Evolutionary conservation across 1,140 invertebrate genomes (phyloP), one percentile per base, ranked within the genome.

Genomic region (Anastrepha ludens): DNA sequence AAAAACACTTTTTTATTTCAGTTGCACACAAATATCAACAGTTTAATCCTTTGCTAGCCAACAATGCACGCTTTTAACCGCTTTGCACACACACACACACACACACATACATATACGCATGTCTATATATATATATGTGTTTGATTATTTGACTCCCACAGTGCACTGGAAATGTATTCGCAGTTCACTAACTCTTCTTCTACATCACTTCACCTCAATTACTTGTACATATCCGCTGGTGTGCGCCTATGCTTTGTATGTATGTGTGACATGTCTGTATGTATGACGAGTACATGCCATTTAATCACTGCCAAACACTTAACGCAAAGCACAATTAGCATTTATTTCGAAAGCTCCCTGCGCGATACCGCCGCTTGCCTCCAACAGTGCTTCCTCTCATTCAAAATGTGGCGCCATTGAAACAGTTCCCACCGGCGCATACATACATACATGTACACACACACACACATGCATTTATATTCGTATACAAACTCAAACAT

Each of bases 261-360:
- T 11, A 20, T 55, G n/a, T 29, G 17, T 44, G 11, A 6, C 39
- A 13, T 74, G 67, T 74, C 3, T 81, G 67, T 15, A 44, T n/a
- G 50, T 81, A 41, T 2, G 47, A 9, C 39, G 44, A 55, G 11
- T 47, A 55, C 74, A 20, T 55, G 74, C 74, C 74, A 58, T 55
- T 81, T 81, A 81, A 81, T 81, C 74, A 81, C 74, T 81, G 74
- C 50, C 47, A 81, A 81, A 81, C 74, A 55, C 74, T 81, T 81
- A 81, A 81, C 74, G 74, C 74, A 81, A 81, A 81, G 74, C 85
- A 86, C 85, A 86, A 86, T 86, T 86, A 86, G 85, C 85, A 86
- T 86, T 86, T 86, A 86, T 86, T 86, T 86, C 39, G 59, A 59
- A 60, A 7, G n/a, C 59, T 60, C 59, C 58, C 85, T 62, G n/a